Base-by-base conservation (phyloP, 2,888 invertebrate genomes). In the Drosophila peninsularis region DNA sequence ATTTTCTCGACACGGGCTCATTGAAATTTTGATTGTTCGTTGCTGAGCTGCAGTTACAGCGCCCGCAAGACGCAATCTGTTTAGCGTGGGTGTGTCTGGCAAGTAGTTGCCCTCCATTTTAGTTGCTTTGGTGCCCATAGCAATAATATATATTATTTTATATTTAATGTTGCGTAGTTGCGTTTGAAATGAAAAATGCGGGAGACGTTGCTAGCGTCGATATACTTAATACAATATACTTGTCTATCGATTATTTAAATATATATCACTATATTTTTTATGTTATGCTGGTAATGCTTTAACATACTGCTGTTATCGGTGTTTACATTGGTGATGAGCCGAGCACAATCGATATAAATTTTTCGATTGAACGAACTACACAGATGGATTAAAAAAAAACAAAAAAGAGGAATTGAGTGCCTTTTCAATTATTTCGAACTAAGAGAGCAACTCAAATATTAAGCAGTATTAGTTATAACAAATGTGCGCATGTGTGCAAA, bases 91-190 rank as follows among this genome's bases (percentile, higher is more conserved):
- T 5, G 87, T 88, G n/a, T 79, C 81, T 4, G 90, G 77, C 61
- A 90, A 58, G 27, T 80, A 88, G 5, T 41, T 76, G 17, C 80
- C 84, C n/a, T 91, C 91, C 0, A 90, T 69, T 82, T 91, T 91
- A 2, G 90, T 88, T 62, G 84, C 83, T 57, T 85, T 91, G 4
- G 89, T 71, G 52, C 91, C 91, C 91, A 91, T 91, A n/a, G 0
- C 19, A 39, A 27, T 49, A 47, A 45, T 27, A 19, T 30, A 21
- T 30, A 17, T 42, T 42, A 11, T 11, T 11, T 13, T 34, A 32
- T 24, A 41, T 64, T 61, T 47, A 52, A 49, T 53, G 24, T 32
- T 60, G 72, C 80, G 74, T 66, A 34, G 64, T 69, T 79, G 79
- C 80, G 27, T 67, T 85, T 81, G 66, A 85, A 85, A 77, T 81